Base-by-base conservation (phyloP, 2,113 vertebrate genomes). In the Suncus etruscus region DNA sequence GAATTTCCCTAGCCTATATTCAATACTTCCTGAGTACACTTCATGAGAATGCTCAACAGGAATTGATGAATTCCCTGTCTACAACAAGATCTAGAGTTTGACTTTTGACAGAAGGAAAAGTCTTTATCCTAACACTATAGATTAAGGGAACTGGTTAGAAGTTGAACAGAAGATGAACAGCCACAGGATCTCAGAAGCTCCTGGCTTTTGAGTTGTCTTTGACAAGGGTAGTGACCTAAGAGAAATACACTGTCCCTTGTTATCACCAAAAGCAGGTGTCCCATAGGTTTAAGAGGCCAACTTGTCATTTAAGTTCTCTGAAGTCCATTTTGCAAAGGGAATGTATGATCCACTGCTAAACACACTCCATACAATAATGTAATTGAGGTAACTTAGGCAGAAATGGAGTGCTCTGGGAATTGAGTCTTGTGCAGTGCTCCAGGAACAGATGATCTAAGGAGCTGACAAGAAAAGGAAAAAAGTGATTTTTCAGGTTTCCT, bases 271-370 rank as follows among this genome's bases (percentile, higher is more conserved):
- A 78, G 69, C 39, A 58, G 66, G 50, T 70, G 50, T 76, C 94
- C 83, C 45, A 69, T 29, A 48, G 69, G 63, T 15, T 96, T 91
- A 78, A 32, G 83, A 50, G 66, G 89, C 91, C 93, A 94, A 54
- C 80, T 94, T 95, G 77, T 83, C 93, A 83, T 83, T 85, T 66
- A 92, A 78, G 89, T 80, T 72, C 68, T 91, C 92, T 92, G 87
- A 93, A 94, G 87, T 91, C 24, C 79, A 14, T 61, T 85, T 89
- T 89, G 83, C 25, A 87, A 9, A 6, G 50, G 90, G 78, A 86
- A 29, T 31, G 29, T 83, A 79, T 85, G 95, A 94, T 94, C 3
- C 69, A n/a, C 75, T 90, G 14, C 66, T 75, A 91, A 24, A 39
- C 7, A 32, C 47, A 79, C 14, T 29, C 78, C 51, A 70, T 83